phyloP scores from a whole-genome alignment of 2,888 invertebrate genomes.

The Villa cingulata region DNA sequence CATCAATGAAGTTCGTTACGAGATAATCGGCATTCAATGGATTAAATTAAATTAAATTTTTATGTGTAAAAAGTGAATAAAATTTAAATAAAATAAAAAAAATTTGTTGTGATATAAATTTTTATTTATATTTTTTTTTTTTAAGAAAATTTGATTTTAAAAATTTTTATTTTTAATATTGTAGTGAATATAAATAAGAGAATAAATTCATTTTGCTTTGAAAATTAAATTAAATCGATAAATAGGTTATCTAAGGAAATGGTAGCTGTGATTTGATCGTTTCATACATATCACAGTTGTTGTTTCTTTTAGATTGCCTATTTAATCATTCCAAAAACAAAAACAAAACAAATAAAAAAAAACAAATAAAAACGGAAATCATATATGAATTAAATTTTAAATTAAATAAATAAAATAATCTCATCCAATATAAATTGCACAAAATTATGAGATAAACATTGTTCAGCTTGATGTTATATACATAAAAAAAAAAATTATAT shows the following conservation, averaged over 20 bases:
- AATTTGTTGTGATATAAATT: neutral
- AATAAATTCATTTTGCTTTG: too few relatives aligned
- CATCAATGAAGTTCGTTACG: constrained; percentile 27
- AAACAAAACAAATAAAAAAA: too few relatives aligned
- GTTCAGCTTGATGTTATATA: constrained; percentile 27
- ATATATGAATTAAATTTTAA: too few relatives aligned
- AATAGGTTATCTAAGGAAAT: constrained; percentile 34
- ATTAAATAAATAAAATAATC: too few relatives aligned
- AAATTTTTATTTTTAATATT: too few relatives aligned
- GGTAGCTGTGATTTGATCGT: constrained; percentile 34
- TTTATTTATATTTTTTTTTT: neutral
- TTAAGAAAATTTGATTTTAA: neutral
- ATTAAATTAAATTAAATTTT: too few relatives aligned
- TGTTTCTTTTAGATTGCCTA: constrained; percentile 38
- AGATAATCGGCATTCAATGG: constrained; percentile 2
- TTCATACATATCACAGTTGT: constrained; percentile 34
- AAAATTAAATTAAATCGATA: neutral
- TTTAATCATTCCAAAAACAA: constrained; percentile 27
- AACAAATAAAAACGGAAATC: too few relatives aligned
- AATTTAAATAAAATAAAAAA: neutral
- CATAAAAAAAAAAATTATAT: constrained; percentile 9
- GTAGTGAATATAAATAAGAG: too few relatives aligned
- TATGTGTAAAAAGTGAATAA: too few relatives aligned
- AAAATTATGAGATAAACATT: constrained; percentile 34
- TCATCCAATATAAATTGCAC: too few relatives aligned